Evolutionary conservation across 2,888 invertebrate species (phyloP).

Genomic region (Melieria omissa): DNA sequence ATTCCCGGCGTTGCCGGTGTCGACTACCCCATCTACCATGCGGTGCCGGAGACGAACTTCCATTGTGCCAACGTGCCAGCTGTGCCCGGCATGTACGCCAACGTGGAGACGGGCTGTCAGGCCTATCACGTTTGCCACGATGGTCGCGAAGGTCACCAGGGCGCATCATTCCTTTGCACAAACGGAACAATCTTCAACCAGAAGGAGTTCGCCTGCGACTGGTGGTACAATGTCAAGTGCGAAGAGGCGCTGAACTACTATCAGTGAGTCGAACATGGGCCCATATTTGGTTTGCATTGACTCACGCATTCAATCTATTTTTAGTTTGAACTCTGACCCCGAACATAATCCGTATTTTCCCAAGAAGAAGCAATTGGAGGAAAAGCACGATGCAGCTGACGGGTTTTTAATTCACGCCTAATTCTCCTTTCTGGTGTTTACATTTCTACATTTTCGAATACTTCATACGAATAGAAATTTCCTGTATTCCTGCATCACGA

Average conservation of each 20-base stretch:
- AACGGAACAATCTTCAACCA: conserved; percentile 90
- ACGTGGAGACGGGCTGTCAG: conserved; percentile 89
- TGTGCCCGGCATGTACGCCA: conserved; percentile 90
- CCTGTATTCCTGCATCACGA: too few species aligned
- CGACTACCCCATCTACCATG: conserved; percentile 83
- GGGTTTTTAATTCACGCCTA: conserved; percentile 59
- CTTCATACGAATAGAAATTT: too few species aligned
- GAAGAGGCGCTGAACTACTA: conserved; percentile 78
- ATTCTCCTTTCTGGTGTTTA: conserved; percentile 19
- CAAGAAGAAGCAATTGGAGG: conserved; percentile 71
- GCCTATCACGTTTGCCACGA: conserved; percentile 90
- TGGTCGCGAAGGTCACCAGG: conserved; percentile 85
- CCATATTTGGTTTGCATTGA: neutral
- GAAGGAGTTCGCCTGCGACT: conserved; percentile 86
- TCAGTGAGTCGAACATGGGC: conserved; percentile 69
- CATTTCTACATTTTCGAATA: too few species aligned
- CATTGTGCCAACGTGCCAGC: conserved; percentile 82
- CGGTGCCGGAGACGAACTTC: conserved; percentile 82
- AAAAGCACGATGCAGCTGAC: conserved; percentile 58
- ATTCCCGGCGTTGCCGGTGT: conserved; percentile 83
- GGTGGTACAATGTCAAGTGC: conserved; percentile 93
- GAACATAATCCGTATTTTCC: conserved; percentile 83
- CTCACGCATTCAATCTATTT: conserved; percentile 51
- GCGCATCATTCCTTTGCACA: conserved; percentile 85
- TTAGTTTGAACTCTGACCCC: conserved; percentile 82